These are phyloP conservation scores for Megaceryle torquata DNA, from an alignment of 2,113 vertebrate genomes.

Conservation along the genomic window DNA sequence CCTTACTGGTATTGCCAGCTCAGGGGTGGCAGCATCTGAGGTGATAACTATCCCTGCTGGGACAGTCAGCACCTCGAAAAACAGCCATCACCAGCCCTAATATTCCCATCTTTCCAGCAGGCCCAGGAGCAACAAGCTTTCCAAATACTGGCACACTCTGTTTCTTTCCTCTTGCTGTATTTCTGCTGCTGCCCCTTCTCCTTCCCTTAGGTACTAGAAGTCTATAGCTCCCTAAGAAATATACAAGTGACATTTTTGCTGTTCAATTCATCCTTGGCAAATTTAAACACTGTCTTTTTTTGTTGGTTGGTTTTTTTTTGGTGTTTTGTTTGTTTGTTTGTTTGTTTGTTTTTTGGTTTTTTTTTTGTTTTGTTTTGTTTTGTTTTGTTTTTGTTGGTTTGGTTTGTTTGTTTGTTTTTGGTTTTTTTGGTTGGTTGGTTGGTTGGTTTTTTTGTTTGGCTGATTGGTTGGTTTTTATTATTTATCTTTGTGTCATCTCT, in stretches of 20 bases:
- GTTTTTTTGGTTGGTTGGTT: too few species aligned
- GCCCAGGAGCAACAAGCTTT: background rate
- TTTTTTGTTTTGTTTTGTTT: too few species aligned
- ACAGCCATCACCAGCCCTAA: background rate
- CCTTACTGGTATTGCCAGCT: background rate
- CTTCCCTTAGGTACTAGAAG: background rate
- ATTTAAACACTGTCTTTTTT: background rate
- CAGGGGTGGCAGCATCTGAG: background rate
- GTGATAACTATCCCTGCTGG: constrained; percentile 25
- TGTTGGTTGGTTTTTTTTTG: too few species aligned
- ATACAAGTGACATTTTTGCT: background rate
- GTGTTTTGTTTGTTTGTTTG: too few species aligned
- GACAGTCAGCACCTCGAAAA: background rate
- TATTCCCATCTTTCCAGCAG: background rate
- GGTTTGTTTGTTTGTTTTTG: too few species aligned
- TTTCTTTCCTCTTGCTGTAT: background rate
- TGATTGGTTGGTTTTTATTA: too few species aligned
- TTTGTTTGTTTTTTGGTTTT: too few species aligned
- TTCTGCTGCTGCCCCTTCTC: background rate
- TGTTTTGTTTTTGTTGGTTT: too few species aligned
- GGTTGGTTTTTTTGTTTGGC: too few species aligned
- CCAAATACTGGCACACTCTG: rapidly evolving
- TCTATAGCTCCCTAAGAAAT: background rate
- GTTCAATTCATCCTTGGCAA: background rate
- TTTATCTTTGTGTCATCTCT: too few species aligned